Evolutionary conservation across 1,140 invertebrate species (phyloP), one percentile per base, ranked within the genome.

Genomic region (Heliothis subflexa): DNA sequence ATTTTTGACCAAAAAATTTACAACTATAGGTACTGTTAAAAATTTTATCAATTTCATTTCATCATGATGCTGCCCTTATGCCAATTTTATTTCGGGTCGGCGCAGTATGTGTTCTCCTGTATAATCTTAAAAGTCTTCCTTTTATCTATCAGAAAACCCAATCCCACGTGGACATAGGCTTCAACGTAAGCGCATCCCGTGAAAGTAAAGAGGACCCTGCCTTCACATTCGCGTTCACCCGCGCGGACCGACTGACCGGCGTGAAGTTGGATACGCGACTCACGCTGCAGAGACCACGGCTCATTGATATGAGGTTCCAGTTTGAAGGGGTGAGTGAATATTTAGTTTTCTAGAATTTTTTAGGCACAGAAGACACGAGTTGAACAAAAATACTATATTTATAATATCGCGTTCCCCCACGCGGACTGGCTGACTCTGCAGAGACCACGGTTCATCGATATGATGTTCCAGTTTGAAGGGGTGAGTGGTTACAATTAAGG

Each of bases 261-360:
- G 66, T 93, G 11, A 91, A 89, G 72, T 18, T 95, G 0, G 86
- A 92, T 70, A 93, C 93, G 2, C 82, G 88, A 52, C 73, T 95
- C 0, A 85, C 86, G 14, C 57, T 94, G 0, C 79, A 83, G 0
- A 85, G 92, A 71, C 94, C 94, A 7, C 83, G 85, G 55, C 84
- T 89, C 4, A 81, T 95, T 45, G 75, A 92, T 40, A 76, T 91
- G 64, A 83, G 88, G 68, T 88, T 94, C 52, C 78, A 91, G 49
- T 95, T 89, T 78, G 91, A 94, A 86, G 85, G 93, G 82, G 94
- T 94, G 83, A 88, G 84, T 81, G 33, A n/a, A n/a, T n/a, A n/a
- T n/a, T n/a, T n/a, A n/a, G n/a, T n/a, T n/a, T n/a, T n/a, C n/a
- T n/a, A n/a, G n/a, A n/a, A n/a, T n/a, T n/a, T n/a, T n/a, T n/a